A percentile compares a stretch with the other conserved stretches of the same genome.
Conservation (phyloP, 2,888 invertebrate species). For the Hypena proboscidalis region DNA sequence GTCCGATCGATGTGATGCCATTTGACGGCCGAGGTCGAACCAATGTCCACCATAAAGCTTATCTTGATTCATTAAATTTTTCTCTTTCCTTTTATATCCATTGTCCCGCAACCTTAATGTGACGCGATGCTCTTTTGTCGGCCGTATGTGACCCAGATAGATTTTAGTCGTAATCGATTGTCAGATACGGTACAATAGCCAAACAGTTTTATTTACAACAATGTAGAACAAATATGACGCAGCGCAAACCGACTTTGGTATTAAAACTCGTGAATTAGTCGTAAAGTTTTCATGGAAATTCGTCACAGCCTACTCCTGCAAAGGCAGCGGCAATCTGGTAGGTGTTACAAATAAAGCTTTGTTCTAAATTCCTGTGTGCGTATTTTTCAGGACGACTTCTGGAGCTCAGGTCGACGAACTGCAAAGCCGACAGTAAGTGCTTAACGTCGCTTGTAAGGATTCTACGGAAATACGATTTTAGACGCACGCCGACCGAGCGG, state of each 20-base stretch:
- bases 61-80: constrained; percentile 79
- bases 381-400: constrained; percentile 69
- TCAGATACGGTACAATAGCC: constrained; percentile 54
- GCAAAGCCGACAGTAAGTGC: constrained; percentile 80
- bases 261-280: constrained; percentile 45
- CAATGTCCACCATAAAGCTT: constrained; percentile 78
- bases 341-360: constrained; percentile 57
- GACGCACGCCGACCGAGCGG: constrained; percentile 66
- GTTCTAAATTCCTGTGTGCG: constrained; percentile 61
- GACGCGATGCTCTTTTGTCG: constrained; percentile 66
- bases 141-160: constrained; percentile 75
- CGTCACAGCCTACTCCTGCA: constrained; percentile 45
- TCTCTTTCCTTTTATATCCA: constrained; percentile 62
- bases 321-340: constrained; percentile 36
- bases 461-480: constrained; percentile 85
- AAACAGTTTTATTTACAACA: constrained; percentile 53
- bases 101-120: constrained; percentile 69
- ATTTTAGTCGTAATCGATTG: constrained; percentile 72
- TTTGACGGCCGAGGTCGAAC: constrained; percentile 84
- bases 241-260: constrained; percentile 31
- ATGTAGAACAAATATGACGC: constrained; percentile 53
- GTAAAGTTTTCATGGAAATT: constrained; percentile 47
- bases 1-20: constrained; percentile 74
- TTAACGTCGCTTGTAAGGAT: constrained; percentile 83
- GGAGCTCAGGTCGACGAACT: constrained; percentile 78